phyloP scores from a whole-genome alignment of 1,140 invertebrate species.

The Cardiocondyla obscurior region DNA sequence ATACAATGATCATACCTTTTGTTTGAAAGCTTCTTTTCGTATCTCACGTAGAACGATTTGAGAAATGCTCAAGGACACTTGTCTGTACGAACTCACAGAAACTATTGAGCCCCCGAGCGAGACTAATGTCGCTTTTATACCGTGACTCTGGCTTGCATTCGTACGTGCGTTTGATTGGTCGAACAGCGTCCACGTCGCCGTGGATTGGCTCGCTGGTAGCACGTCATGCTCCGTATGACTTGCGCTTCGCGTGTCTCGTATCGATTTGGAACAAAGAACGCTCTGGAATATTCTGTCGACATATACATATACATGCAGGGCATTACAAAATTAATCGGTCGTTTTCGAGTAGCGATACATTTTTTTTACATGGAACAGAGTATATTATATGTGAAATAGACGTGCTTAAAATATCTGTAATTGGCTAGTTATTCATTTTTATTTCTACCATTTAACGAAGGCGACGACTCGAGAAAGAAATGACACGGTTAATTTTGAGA shows the following conservation, averaged over 20 bases:
- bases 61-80: not conserved
- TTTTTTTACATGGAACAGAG: not conserved
- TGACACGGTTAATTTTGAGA: not conserved
- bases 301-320: not conserved
- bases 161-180: not conserved
- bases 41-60: not conserved
- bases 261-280: constrained; percentile 13
- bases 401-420: no score
- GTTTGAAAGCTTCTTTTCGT: not conserved
- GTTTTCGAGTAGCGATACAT: not conserved
- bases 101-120: not conserved
- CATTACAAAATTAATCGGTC: not conserved
- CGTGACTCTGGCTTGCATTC: not conserved
- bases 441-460: no score
- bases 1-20: constrained; percentile 2
- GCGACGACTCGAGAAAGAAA: not conserved
- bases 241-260: not conserved
- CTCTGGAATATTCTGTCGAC: not conserved
- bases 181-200: not conserved
- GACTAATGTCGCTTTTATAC: not conserved
- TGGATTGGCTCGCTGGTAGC: not conserved
- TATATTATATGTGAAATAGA: no score
- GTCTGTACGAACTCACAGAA: not conserved
- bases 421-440: no score
- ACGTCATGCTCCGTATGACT: not conserved